Evolutionary conservation across 2,797 vertebrate species (phyloP), one percentile per base, ranked within the genome.

Genomic region (Lagorchestes hirsutus): DNA sequence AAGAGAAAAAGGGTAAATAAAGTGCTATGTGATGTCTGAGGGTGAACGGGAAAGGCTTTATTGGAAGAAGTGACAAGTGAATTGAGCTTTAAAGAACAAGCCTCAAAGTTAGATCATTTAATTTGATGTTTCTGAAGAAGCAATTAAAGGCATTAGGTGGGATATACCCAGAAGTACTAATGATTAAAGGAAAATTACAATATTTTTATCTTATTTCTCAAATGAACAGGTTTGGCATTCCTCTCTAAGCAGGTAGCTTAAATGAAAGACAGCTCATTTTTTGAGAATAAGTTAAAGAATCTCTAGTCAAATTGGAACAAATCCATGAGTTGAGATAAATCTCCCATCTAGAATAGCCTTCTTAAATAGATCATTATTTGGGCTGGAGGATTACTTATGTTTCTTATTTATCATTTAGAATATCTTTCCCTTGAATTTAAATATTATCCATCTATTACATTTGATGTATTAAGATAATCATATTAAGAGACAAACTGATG

Each of bases 361-460:
- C 82, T n/a, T 56, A 96, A 96, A 92, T 92, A 74, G 10, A 96
- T 16, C 1, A 50, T 2, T 82, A 56, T 92, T 93, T 31, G 92
- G 3, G n/a, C 18, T 82, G 59, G 3, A 87, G 9, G 74, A 40
- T 27, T 46, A 29, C 91, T 96, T 58, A 92, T 91, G 90, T 14
- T n/a, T 67, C 92, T 92, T 96, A 4, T n/a, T 91, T 74, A 4
- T 40, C 55, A 55, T 67, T 22, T 67, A 93, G 67, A 93, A 96
- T 54, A 10, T 55, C 31, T 95, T 94, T 97, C 97, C 14, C 82
- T 91, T 94, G 16, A 74, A 95, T 95, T 93, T 95, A 16, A 93
- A 96, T 54, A 29, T 92, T 56, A 54, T 95, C 95, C 96, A 95
- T 93, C 28, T 97, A 95, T n/a, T 93, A 57, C n/a, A 4, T 90